Evolutionary conservation across 2,797 vertebrate genomes (phyloP).

Genomic region (Cyprinodon diabolis): DNA sequence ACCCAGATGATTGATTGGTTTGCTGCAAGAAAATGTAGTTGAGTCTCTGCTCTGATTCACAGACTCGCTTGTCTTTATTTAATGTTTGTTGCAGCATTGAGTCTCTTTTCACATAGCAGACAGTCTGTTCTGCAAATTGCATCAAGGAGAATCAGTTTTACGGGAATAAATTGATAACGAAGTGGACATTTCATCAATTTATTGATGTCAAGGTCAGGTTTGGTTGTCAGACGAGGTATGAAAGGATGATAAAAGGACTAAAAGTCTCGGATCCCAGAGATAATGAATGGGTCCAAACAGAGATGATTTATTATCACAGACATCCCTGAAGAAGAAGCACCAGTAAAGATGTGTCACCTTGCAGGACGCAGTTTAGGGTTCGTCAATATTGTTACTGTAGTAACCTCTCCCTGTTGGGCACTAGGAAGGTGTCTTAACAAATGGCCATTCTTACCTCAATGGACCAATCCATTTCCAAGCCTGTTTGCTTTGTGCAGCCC

Average conservation of each 20-base stretch:
- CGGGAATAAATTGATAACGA: neutral
- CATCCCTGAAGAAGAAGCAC: neutral
- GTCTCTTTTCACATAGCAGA: neutral
- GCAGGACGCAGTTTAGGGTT: too few relatives aligned
- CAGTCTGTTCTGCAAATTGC: slow-evolving; percentile 2
- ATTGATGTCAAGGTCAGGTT: slow-evolving; percentile 6
- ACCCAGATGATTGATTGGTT: neutral
- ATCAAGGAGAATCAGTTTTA: neutral
- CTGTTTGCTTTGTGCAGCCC: neutral
- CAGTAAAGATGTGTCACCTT: neutral
- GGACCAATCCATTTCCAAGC: too few relatives aligned
- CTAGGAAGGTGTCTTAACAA: too few relatives aligned
- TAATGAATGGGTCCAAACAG: neutral
- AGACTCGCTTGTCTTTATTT: neutral
- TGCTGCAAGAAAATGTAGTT: neutral
- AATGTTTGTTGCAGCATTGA: neutral
- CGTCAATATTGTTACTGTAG: too few relatives aligned
- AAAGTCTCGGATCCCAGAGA: neutral
- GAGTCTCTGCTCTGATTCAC: slow-evolving; percentile 14
- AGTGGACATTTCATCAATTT: neutral
- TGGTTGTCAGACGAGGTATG: neutral
- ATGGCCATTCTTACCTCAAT: too few relatives aligned
- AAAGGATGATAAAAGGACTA: neutral
- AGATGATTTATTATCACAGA: neutral
- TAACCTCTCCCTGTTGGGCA: too few relatives aligned